Base-by-base conservation (phyloP, 2,888 invertebrate genomes). In the Dryococelus australis region DNA sequence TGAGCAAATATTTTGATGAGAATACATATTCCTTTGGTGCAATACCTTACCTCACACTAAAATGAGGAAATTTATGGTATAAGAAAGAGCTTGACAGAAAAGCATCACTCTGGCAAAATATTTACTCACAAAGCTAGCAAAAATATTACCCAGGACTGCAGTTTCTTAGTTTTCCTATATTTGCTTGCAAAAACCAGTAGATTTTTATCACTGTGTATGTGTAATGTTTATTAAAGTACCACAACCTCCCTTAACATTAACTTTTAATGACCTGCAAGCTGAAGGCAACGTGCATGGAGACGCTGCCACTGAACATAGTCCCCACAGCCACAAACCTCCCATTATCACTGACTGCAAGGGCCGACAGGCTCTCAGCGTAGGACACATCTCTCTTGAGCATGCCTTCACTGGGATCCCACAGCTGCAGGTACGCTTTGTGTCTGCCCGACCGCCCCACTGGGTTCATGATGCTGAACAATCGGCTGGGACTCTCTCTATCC, bases 261-360 rank as follows among this genome's bases (percentile, higher is more conserved):
- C 16, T 47, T 47, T 47, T 47, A 47, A 89, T 90, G 35, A 96
- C 96, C 94, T 98, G 97, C 91, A 99, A 94, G 93, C 97, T 99
- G 92, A 98, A 99, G 84, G 98, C 97, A 89, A 98, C 95, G 91
- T 97, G 97, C 90, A 99, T 96, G 89, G 97, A 96, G 24, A 99
- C 97, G 90, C 97, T 97, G 85, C 99, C 99, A 87, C 96, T 96
- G 91, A 97, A 97, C 97, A 99, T 98, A 80, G 98, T 98, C 13
- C 99, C 99, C 26, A 98, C 95, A 87, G 97, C 98, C 1, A 99
- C 95, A 93, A 97, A 99, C 88, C 97, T 94, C 0, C 99, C 99
- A 93, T 99, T 98, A 92, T 98, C 97, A 88, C 98, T 94, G 43
- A 97, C 97, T 0, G 98, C 97, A 89, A 98, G 93, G 26, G 98